These are phyloP conservation scores for Drosophila nigrodunni DNA, from an alignment of 1,140 invertebrate species.

Conservation along the genomic window DNA sequence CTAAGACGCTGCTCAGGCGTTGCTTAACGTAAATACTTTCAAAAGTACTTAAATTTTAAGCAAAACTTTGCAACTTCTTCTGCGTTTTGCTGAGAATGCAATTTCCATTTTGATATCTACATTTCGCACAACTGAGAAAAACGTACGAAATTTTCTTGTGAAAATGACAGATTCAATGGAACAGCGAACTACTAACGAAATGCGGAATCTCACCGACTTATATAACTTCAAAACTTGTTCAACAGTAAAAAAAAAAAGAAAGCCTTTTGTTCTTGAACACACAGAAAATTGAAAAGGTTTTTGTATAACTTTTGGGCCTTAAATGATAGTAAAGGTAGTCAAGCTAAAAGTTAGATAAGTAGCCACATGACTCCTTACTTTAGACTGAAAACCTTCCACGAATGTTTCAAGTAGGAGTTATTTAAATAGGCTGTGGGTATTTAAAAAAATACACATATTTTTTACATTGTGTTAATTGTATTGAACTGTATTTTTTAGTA, in stretches of 20 bases:
- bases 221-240: slow-evolving; percentile 26
- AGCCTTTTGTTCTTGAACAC: background rate
- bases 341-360: too few relatives aligned
- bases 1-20: slow-evolving; percentile 2
- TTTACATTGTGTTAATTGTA: too few relatives aligned
- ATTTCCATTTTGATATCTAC: slow-evolving; percentile 72
- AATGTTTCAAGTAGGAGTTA: too few relatives aligned
- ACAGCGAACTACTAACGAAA: background rate
- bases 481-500: too few relatives aligned
- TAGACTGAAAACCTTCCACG: too few relatives aligned
- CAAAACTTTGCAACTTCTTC: slow-evolving; percentile 60
- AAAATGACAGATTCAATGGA: slow-evolving; percentile 35
- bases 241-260: background rate
- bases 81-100: slow-evolving; percentile 55
- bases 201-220: slow-evolving; percentile 1
- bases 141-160: slow-evolving; percentile 20
- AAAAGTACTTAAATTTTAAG: slow-evolving; percentile 72
- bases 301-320: too few relatives aligned
- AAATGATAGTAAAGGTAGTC: too few relatives aligned
- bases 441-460: too few relatives aligned
- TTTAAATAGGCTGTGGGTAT: too few relatives aligned
- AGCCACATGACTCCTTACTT: too few relatives aligned
- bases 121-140: slow-evolving; percentile 27
- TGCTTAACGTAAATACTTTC: slow-evolving; percentile 72
- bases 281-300: too few relatives aligned